Conservation (phyloP, 2,797 vertebrate genomes). For the Rhinella marina region DNA sequence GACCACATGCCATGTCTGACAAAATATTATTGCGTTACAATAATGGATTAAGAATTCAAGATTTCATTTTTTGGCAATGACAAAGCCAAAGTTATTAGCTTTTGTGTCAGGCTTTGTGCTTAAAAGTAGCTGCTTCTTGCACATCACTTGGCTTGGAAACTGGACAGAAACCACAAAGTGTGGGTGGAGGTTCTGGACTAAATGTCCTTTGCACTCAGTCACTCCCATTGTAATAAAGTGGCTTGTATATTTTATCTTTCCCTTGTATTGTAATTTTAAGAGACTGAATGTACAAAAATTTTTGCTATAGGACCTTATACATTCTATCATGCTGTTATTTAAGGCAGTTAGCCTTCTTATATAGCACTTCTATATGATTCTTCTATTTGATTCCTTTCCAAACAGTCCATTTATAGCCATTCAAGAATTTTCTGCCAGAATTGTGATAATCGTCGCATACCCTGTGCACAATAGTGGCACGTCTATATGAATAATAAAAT, state of each 20-base stretch:
- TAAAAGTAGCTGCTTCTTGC: constrained; percentile 41
- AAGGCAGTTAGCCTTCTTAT: neutral
- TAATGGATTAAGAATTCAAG: constrained; percentile 27
- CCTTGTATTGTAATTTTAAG: neutral
- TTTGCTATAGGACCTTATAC: neutral
- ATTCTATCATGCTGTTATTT: neutral
- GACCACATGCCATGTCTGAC: constrained; percentile 24
- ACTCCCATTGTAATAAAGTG: neutral
- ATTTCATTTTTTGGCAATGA: constrained; percentile 11
- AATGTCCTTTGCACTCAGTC: constrained; percentile 40
- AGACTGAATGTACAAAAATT: neutral
- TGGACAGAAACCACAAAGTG: constrained; percentile 49
- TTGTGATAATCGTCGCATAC: neutral
- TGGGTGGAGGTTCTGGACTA: constrained; percentile 46
- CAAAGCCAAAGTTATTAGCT: constrained; percentile 8
- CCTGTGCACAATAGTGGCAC: neutral
- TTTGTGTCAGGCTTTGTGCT: constrained; percentile 41
- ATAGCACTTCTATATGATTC: neutral
- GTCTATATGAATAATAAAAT: neutral
- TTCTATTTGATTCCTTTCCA: neutral
- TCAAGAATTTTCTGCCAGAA: neutral
- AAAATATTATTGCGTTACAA: constrained; percentile 40
- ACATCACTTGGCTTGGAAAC: constrained; percentile 45
- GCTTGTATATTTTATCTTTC: neutral
- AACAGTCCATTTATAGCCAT: neutral